phyloP scores from a whole-genome alignment of 92 coral and sea anemone genomes.

The Ricordea florida region DNA sequence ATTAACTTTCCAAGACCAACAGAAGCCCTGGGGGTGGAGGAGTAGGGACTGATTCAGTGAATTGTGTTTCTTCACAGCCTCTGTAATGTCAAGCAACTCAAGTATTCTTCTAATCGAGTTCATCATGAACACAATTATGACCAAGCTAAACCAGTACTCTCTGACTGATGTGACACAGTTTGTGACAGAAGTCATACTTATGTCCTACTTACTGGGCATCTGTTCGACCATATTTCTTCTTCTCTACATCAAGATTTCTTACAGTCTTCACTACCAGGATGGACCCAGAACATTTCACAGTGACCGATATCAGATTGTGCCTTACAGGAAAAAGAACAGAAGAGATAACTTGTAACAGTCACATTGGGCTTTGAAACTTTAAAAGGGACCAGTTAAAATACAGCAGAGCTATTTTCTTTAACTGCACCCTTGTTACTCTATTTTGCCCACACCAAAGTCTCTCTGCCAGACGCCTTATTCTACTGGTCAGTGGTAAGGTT shows the following conservation, averaged over 20 bases:
- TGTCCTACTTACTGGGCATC: neutral
- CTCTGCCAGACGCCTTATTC: too few relatives aligned
- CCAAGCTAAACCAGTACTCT: neutral
- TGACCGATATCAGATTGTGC: conserved; percentile 13
- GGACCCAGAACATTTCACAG: conserved; percentile 18
- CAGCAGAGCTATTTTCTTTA: too few relatives aligned
- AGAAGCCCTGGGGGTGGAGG: neutral
- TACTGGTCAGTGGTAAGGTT: too few relatives aligned
- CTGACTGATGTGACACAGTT: neutral
- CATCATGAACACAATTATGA: neutral
- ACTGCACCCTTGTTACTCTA: too few relatives aligned
- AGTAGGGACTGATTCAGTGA: too few relatives aligned
- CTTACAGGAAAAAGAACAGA: neutral
- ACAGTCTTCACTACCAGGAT: neutral
- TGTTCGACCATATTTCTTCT: neutral
- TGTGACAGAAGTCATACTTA: neutral
- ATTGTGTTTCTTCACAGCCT: neutral
- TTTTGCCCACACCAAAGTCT: too few relatives aligned
- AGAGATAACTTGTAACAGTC: too few relatives aligned
- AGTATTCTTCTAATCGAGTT: neutral
- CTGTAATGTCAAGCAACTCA: neutral
- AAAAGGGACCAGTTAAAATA: too few relatives aligned
- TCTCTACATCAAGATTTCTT: neutral
- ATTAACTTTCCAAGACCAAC: neutral
- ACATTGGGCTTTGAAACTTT: too few relatives aligned